phyloP scores from a whole-genome alignment of 2,797 vertebrate species.

The Carapus acus region DNA sequence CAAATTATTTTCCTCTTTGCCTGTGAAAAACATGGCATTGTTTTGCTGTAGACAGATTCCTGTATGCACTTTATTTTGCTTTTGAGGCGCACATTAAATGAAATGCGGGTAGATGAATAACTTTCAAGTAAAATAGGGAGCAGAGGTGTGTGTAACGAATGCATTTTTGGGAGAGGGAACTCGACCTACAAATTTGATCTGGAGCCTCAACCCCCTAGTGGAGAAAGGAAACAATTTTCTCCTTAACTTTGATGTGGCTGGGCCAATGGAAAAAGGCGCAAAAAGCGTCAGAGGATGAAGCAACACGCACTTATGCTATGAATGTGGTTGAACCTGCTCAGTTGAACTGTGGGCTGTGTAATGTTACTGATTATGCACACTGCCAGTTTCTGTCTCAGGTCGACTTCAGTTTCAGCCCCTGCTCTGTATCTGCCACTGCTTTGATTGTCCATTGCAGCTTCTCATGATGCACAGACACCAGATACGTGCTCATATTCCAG shows the following conservation, averaged over 20 bases:
- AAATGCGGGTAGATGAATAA: slow-evolving; percentile 7
- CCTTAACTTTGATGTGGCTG: slow-evolving; percentile 3
- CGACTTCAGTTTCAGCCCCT: slow-evolving; percentile 56
- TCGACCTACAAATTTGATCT: slow-evolving; percentile 18
- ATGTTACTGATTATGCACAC: slow-evolving; percentile 59
- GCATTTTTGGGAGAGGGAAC: slow-evolving; percentile 3
- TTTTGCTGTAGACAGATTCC: slow-evolving; percentile 11
- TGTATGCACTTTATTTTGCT: not conserved
- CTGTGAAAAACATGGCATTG: no score
- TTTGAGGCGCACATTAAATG: no score
- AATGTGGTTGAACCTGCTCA: slow-evolving; percentile 66
- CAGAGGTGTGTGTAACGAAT: not conserved
- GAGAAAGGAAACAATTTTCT: slow-evolving; percentile 15
- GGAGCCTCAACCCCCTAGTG: slow-evolving; percentile 3
- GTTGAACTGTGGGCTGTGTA: slow-evolving; percentile 64
- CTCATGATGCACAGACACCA: slow-evolving; percentile 53
- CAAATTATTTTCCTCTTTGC: not conserved
- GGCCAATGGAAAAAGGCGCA: slow-evolving; percentile 8
- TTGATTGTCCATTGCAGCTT: slow-evolving; percentile 48
- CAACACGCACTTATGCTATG: slow-evolving; percentile 16
- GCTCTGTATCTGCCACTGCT: slow-evolving; percentile 29
- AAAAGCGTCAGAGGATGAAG: not conserved
- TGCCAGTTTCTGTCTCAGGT: slow-evolving; percentile 58
- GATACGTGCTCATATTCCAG: slow-evolving; percentile 54
- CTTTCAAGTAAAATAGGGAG: not conserved